Evolutionary conservation across 2,113 vertebrate species (phyloP), one percentile per base, ranked within the genome.

Genomic region (Serinus canaria): DNA sequence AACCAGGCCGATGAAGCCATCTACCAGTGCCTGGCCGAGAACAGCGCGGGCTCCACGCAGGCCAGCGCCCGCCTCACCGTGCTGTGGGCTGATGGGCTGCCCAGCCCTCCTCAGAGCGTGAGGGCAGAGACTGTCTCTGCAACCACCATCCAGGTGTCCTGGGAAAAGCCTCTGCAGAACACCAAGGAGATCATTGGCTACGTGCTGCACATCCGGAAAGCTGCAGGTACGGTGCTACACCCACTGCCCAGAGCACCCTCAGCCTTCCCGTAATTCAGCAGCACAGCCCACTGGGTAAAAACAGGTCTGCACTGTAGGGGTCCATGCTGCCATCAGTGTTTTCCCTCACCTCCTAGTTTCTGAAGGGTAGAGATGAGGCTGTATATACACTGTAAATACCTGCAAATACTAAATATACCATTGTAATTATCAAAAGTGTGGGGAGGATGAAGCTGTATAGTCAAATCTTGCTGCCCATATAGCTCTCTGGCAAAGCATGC

Each of bases 21-120:
- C 97, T 99, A 99, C 98, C 99, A 99, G 94, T 99, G 99, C 30
- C 98, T 99, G 15, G 99, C 99, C 0, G 99, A 99, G 97, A 99
- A 99, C 98, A 99, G 98, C 2, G 99, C 99, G 0, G 99, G 99
- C 75, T 99, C 99, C 63, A 99, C 98, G 0, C 99, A 99, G 94
- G 99, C 99, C 97, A 99, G 99, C 0, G 99, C 99, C 37, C 98
- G 99, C 33, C 98, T 99, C 87, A 99, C 99, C 0, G 99, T 99
- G 79, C 98, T 99, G 33, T 99, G 99, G 99, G 98, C 98, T 0
- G 99, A 99, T 6, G 99, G 99, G 46, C 98, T 99, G 72, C 99
- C 99, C 0, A 98, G 99, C 6, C 98, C 98, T 22, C 99, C 99
- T 1, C 97, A 97, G 53, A 92, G 97, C 0, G 98, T 99, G 39